These are phyloP conservation scores for Orycteropus afer DNA, from an alignment of 2,113 vertebrate genomes.

Conservation along the genomic window DNA sequence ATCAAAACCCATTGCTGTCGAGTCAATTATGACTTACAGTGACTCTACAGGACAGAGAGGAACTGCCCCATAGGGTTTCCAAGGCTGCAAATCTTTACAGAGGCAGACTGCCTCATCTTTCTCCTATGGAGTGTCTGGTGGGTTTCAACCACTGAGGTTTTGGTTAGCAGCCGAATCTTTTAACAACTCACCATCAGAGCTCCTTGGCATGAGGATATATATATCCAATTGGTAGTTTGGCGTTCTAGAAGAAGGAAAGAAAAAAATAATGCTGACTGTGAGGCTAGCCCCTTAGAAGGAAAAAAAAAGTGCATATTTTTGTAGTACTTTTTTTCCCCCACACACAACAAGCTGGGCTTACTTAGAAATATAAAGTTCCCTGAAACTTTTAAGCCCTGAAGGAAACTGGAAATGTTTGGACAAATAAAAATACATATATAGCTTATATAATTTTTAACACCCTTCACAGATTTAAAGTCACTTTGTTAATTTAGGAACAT, in stretches of 20 bases:
- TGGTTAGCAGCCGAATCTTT: no score
- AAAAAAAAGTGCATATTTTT: constrained; percentile 21
- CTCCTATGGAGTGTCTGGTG: no score
- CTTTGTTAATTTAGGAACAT: constrained; percentile 80
- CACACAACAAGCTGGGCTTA: not conserved
- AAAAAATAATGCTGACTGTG: not conserved
- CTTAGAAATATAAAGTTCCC: constrained; percentile 63
- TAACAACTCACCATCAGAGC: no score
- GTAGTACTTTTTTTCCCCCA: not conserved
- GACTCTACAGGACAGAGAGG: no score
- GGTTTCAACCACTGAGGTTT: no score
- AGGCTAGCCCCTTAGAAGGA: not conserved
- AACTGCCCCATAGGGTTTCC: no score
- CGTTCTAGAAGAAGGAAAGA: constrained; percentile 8
- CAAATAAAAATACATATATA: constrained; percentile 80
- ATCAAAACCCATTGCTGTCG: no score
- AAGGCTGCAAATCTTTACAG: no score
- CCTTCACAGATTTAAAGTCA: constrained; percentile 81
- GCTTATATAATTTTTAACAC: constrained; percentile 80
- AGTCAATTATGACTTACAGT: no score
- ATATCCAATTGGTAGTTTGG: constrained; percentile 5
- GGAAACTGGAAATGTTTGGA: constrained; percentile 72
- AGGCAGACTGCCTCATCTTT: no score
- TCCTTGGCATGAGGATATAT: not conserved
- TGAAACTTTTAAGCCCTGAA: constrained; percentile 68